Evolutionary conservation across 2,888 invertebrate species (phyloP), one percentile per base, ranked within the genome.

Genomic region (Achlya flavicornis): DNA sequence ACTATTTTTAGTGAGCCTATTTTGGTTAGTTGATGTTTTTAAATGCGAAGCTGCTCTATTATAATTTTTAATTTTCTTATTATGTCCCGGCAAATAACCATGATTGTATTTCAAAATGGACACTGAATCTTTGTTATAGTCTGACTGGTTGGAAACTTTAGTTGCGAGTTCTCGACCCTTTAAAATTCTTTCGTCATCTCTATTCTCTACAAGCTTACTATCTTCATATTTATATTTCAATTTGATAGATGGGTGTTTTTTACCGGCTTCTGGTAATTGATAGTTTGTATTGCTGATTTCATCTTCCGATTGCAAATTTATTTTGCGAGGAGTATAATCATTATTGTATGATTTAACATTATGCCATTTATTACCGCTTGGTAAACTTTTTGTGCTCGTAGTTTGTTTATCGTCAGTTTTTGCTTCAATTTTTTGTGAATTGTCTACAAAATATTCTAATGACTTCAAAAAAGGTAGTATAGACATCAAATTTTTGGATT

Each of bases 71-170:
- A 63, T 59, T 43, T 70, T 76, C 53, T 68, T 72, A 3, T 76
- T 76, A 19, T 84, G 80, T 8, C 74, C 73, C 4, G 87, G 84
- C 63, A 91, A 77, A 74, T 78, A 86, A 0, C 89, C 90, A 62
- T 91, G 86, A 75, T 91, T 91, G 63, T 87, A 90, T 79, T 90
- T 88, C 2, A 88, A 69, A 65, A 91, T 78, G 0, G 91, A 89
- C 64, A 89, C 70, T 1, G 83, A 77, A 65, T 86, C 80, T 61
- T 69, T 76, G 62, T 78, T 81, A 57, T 69, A 59, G 63, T 86
- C 78, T 1, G 89, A 86, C 67, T 84, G 78, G 67, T 90, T 84
- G 4, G 90, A 89, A 35, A 90, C 84, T 67, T 81, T 76, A 63
- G 70, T 75, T n/a, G 90, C 91, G 4, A 91, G 68, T 43, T 78